Evolutionary conservation across 2,113 vertebrate species (phyloP).

Genomic region (Entosphenus tridentatus): DNA sequence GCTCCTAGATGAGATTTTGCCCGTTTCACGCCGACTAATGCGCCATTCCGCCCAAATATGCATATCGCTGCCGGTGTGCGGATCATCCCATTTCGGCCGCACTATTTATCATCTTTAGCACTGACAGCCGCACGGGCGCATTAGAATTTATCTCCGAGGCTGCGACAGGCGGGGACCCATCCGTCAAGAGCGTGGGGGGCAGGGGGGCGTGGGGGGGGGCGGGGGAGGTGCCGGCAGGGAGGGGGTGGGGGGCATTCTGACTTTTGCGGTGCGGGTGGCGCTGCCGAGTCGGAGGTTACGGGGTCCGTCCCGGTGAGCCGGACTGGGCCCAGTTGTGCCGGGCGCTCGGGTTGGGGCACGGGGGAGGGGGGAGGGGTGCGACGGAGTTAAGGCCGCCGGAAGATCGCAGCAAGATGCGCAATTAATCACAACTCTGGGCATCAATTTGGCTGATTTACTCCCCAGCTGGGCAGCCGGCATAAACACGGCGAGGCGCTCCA

Average conservation of each 20-base stretch:
- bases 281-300: too few relatives aligned
- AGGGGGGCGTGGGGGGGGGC: constrained; percentile 11
- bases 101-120: constrained; percentile 99
- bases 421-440: constrained; percentile 41
- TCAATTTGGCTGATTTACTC: constrained; percentile 43
- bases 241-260: constrained; percentile 15
- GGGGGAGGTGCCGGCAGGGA: constrained; percentile 22
- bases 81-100: constrained; percentile 42
- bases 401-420: constrained; percentile 21
- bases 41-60: constrained; percentile 20
- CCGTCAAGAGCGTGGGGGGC: constrained; percentile 31
- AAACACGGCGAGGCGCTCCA: constrained; percentile 22
- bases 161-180: constrained; percentile 31
- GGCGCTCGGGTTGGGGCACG: constrained; percentile 24
- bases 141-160: constrained; percentile 52
- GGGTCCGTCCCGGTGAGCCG: too few relatives aligned
- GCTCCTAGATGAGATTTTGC: too few relatives aligned
- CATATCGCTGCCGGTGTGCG: constrained; percentile 34
- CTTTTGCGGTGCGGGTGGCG: constrained; percentile 1
- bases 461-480: constrained; percentile 18
- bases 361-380: constrained; percentile 11
- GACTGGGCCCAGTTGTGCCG: constrained; percentile 11
- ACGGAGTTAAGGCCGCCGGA: constrained; percentile 5
- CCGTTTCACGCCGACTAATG: too few relatives aligned
- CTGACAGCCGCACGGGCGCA: constrained; percentile 54